These are phyloP conservation scores for Plutomurus gul DNA, from an alignment of 1,140 invertebrate species.

Conservation along the genomic window DNA sequence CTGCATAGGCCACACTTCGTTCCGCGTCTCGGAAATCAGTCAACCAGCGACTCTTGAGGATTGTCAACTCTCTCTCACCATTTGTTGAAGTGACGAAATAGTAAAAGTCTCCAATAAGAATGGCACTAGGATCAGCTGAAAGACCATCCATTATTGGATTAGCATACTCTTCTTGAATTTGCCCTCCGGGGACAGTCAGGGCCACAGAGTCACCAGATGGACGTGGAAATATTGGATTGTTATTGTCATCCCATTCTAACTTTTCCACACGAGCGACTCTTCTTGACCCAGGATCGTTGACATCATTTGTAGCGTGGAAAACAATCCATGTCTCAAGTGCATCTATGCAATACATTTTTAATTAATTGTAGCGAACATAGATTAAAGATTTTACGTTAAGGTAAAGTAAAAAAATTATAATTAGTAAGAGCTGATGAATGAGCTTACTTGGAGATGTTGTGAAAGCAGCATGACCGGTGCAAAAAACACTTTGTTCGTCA, in stretches of 20 bases:
- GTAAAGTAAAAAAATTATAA: background rate
- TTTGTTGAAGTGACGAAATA: constrained; percentile 33
- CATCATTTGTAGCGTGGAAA: constrained; percentile 2
- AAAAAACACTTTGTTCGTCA: constrained; percentile 31
- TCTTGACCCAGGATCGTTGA: background rate
- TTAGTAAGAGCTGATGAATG: background rate
- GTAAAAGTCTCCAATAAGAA: background rate
- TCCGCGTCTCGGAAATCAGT: constrained; percentile 30
- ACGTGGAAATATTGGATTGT: background rate
- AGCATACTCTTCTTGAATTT: constrained; percentile 9
- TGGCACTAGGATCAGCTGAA: constrained; percentile 34
- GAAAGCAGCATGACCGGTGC: constrained; percentile 35
- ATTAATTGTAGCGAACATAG: background rate
- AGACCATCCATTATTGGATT: constrained; percentile 33
- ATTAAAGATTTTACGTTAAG: background rate
- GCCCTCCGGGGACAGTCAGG: background rate
- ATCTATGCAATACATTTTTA: background rate
- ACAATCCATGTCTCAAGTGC: constrained; percentile 6
- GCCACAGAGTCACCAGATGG: background rate
- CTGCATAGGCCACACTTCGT: background rate
- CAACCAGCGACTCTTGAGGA: constrained; percentile 19
- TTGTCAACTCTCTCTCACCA: constrained; percentile 15
- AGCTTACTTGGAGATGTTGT: background rate
- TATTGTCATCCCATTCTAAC: constrained; percentile 6
- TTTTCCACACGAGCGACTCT: constrained; percentile 16